These are phyloP conservation scores for Choloepus hoffmanni DNA, from an alignment of 2,113 vertebrate genomes.

Conservation along the genomic window DNA sequence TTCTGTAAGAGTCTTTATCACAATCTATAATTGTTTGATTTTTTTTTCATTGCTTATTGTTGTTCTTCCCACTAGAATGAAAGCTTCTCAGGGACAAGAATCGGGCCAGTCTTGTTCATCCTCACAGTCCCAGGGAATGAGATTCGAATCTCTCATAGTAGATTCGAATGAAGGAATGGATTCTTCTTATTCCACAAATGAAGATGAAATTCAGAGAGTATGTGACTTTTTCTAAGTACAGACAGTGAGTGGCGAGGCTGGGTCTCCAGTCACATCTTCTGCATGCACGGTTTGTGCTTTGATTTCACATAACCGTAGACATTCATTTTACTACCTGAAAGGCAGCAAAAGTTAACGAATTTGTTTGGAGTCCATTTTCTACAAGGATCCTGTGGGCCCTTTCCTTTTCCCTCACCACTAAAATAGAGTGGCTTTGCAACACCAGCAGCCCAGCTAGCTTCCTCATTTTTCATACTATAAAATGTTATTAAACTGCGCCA, in stretches of 20 bases:
- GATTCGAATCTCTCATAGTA: not conserved
- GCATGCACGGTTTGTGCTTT: not conserved
- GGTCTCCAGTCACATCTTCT: not conserved
- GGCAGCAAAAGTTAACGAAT: not conserved
- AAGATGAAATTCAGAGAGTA: not conserved
- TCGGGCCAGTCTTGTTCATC: not conserved
- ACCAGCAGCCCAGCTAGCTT: slow-evolving; percentile 71
- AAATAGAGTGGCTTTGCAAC: slow-evolving; percentile 66
- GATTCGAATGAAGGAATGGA: not conserved
- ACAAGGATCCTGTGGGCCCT: not conserved
- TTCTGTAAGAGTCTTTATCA: not conserved
- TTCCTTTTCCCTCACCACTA: not conserved
- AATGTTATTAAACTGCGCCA: slow-evolving; percentile 87
- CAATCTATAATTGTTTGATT: not conserved
- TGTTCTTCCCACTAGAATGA: not conserved
- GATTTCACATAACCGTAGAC: not conserved
- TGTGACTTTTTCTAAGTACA: not conserved
- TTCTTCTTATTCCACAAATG: not conserved
- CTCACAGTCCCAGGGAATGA: not conserved
- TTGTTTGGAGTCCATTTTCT: not conserved
- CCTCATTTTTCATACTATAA: slow-evolving; percentile 84
- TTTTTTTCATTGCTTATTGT: not conserved
- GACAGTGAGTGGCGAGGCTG: not conserved
- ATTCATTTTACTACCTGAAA: not conserved
- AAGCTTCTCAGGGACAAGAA: not conserved